phyloP scores from a whole-genome alignment of 1,140 invertebrate genomes.

The Ridgeia piscesae region DNA sequence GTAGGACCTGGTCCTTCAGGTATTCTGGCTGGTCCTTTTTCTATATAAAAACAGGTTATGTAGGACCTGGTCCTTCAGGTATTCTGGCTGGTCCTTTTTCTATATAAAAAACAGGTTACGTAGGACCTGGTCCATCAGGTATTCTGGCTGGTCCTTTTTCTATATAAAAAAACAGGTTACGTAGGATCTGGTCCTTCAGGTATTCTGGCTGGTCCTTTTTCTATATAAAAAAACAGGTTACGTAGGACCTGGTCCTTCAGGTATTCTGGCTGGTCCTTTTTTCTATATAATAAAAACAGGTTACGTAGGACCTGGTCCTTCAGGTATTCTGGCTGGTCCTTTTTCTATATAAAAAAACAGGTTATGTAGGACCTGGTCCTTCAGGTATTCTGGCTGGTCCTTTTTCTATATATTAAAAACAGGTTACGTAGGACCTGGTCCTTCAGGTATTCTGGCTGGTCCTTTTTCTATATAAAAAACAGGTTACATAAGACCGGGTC shows the following conservation, averaged over 20 bases:
- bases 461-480: slow-evolving; percentile 43
- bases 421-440: neutral
- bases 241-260: slow-evolving; percentile 70
- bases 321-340: too few species aligned
- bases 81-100: slow-evolving; percentile 27
- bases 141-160: neutral
- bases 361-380: too few species aligned
- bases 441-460: too few species aligned
- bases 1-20: neutral
- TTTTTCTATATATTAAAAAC: neutral
- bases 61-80: neutral
- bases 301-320: neutral
- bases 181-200: too few species aligned
- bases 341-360: neutral
- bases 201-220: too few species aligned
- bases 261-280: slow-evolving; percentile 63
- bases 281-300: slow-evolving; percentile 24
- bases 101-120: slow-evolving; percentile 23
- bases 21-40: neutral
- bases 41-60: neutral
- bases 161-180: neutral
- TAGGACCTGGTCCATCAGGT: neutral
- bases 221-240: slow-evolving; percentile 63
- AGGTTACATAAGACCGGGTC: slow-evolving; percentile 71
- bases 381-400: too few species aligned